Evolutionary conservation across 2,797 vertebrate genomes (phyloP), one percentile per base, ranked within the genome.

Genomic region (Calcarius lapponicus): DNA sequence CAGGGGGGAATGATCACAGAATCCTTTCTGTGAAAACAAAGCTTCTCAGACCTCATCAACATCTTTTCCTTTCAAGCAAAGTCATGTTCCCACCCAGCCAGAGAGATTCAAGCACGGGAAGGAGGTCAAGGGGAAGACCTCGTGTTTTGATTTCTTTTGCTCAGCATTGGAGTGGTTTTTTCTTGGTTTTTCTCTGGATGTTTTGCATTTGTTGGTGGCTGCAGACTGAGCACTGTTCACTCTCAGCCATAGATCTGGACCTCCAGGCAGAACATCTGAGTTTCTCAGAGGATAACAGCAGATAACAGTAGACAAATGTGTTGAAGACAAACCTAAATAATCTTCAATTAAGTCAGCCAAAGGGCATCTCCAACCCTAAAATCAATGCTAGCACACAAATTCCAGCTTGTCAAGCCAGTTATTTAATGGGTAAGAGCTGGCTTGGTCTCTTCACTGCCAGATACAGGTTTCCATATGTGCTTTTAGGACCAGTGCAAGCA

Each of bases 61-160:
- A 69, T 47, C 4, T 71, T 69, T 56, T 69, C 64, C 51, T 95
- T 95, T 94, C 92, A 92, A 84, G 54, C 0, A 0, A 57, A 89
- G 81, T 61, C 24, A 47, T 29, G 26, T 90, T 92, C 85, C 85
- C 91, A 93, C 65, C 75, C 88, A 65, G 56, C 20, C 58, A 38
- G 43, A 88, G 64, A 89, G 31, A 54, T 66, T 79, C 17, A 56
- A 70, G 62, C 56, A 56, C 2, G 17, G 43, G 51, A 50, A 26
- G n/a, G 80, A 86, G 90, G 92, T 95, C 95, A 92, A 93, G 82
- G 72, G 82, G 65, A 96, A 90, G 90, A 91, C 72, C 85, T 80
- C 16, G 3, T 4, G 40, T 90, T 94, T 92, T 80, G 65, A 88
- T 95, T 88, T 91, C 34, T 65, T 78, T 82, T 71, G 13, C 73